Conservation (phyloP, 2,888 invertebrate genomes). For the Osmoderma eremita region DNA sequence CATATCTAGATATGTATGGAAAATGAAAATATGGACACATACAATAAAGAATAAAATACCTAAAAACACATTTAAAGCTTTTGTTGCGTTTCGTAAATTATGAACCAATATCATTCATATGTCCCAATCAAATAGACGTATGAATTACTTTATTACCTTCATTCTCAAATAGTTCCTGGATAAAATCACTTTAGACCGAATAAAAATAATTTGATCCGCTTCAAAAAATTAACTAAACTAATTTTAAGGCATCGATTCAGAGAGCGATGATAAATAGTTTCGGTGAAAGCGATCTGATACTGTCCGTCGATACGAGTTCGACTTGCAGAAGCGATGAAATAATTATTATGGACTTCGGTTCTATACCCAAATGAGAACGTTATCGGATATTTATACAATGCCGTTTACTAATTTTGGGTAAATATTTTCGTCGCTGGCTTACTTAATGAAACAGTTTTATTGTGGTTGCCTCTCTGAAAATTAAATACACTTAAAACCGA, state of each 20-base stretch:
- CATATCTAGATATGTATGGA: too few relatives aligned
- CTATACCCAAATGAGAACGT: slow-evolving; percentile 9
- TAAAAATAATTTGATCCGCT: neutral
- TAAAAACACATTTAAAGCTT: too few relatives aligned
- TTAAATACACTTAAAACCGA: too few relatives aligned
- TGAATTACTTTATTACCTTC: too few relatives aligned
- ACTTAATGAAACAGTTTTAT: slow-evolving; percentile 5
- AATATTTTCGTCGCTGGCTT: slow-evolving; percentile 8
- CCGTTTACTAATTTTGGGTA: neutral
- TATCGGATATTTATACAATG: slow-evolving; percentile 24
- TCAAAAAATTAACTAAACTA: slow-evolving; percentile 7
- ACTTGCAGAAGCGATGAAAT: slow-evolving; percentile 7
- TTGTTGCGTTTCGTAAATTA: too few relatives aligned
- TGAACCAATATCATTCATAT: too few relatives aligned
- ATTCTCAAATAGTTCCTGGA: neutral
- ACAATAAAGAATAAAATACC: too few relatives aligned
- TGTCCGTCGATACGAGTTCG: too few relatives aligned
- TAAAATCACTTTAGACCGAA: neutral
- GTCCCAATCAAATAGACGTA: too few relatives aligned
- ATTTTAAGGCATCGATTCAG: slow-evolving; percentile 1
- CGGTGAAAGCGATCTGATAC: slow-evolving; percentile 26
- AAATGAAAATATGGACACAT: too few relatives aligned
- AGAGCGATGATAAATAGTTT: slow-evolving; percentile 28
- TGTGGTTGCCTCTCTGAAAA: too few relatives aligned
- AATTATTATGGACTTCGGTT: slow-evolving; percentile 27